Percentiles rank a stretch among this genome's conserved stretches.
Conservation (phyloP, 2,888 invertebrate species). For the Napeogenes sylphis region DNA sequence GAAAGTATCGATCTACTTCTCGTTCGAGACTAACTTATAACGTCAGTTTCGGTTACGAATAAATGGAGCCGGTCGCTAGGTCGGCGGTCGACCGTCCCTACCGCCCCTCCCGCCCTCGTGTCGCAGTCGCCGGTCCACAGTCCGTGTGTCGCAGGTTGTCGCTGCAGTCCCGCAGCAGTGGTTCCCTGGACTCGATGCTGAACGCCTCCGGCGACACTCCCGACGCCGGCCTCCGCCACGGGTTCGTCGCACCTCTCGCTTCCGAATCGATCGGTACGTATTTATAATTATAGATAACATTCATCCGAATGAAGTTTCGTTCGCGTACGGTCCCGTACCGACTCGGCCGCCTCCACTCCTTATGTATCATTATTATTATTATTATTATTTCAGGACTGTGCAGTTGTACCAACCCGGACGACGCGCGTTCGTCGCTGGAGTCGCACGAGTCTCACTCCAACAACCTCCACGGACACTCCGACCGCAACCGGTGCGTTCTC, state of each 20-base stretch:
- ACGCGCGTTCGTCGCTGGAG: constrained; percentile 62
- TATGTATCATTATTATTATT: no score
- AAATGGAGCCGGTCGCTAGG: no score
- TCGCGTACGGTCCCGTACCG: no score
- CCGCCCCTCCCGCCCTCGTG: no score
- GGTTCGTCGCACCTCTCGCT: constrained; percentile 57
- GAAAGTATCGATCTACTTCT: no score
- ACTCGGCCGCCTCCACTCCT: not conserved
- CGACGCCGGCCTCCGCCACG: constrained; percentile 65
- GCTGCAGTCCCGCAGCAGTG: constrained; percentile 87
- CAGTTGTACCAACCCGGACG: constrained; percentile 58
- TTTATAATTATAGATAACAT: constrained; percentile 15
- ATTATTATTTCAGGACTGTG: constrained; percentile 65
- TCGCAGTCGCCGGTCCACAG: no score
- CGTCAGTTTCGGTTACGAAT: no score
- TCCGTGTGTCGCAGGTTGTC: constrained; percentile 74
- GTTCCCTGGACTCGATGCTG: constrained; percentile 91
- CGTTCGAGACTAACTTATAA: no score
- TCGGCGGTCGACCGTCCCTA: no score
- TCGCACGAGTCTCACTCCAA: constrained; percentile 65
- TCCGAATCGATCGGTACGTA: constrained; percentile 61
- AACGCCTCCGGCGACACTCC: constrained; percentile 87
- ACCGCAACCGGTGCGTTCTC: constrained; percentile 64
- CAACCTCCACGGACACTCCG: constrained; percentile 56
- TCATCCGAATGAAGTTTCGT: not conserved